Evolutionary conservation across 2,888 invertebrate genomes (phyloP).

Genomic region (Epiblema foenella): DNA sequence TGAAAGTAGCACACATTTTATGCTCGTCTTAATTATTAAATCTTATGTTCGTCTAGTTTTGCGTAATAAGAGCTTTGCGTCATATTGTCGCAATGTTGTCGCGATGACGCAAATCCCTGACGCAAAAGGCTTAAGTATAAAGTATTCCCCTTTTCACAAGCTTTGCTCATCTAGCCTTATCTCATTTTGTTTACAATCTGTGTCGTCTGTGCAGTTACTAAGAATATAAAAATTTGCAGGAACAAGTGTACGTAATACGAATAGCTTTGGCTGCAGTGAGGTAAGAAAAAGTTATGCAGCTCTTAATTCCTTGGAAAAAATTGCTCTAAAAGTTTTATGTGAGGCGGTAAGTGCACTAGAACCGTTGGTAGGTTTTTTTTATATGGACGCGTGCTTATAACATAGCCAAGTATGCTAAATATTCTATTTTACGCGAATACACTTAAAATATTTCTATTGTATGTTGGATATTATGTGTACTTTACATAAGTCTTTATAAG

Average conservation of each 20-base stretch:
- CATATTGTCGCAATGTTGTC: constrained; percentile 11
- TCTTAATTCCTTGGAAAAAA: background rate
- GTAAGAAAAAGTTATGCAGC: constrained; percentile 5
- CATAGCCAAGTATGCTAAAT: constrained; percentile 27
- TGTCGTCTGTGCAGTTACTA: background rate
- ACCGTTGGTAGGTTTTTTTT: background rate
- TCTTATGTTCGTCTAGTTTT: constrained; percentile 15
- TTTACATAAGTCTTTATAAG: constrained; percentile 84
- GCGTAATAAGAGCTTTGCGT: constrained; percentile 24
- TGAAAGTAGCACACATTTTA: background rate
- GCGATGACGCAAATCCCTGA: constrained; percentile 32
- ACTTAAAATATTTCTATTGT: constrained; percentile 42
- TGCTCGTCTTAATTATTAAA: background rate
- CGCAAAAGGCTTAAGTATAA: constrained; percentile 3
- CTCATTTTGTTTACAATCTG: background rate
- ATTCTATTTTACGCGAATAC: constrained; percentile 43
- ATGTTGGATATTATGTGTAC: constrained; percentile 65
- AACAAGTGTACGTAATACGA: background rate
- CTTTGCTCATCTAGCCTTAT: background rate
- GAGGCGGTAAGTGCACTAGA: constrained; percentile 7
- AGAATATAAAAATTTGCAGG: background rate
- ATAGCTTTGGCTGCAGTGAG: background rate
- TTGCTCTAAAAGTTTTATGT: background rate
- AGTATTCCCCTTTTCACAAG: constrained; percentile 3
- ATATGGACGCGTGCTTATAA: constrained; percentile 26